phyloP scores from a whole-genome alignment of 1,140 invertebrate genomes.

The Drosophila lowei region DNA sequence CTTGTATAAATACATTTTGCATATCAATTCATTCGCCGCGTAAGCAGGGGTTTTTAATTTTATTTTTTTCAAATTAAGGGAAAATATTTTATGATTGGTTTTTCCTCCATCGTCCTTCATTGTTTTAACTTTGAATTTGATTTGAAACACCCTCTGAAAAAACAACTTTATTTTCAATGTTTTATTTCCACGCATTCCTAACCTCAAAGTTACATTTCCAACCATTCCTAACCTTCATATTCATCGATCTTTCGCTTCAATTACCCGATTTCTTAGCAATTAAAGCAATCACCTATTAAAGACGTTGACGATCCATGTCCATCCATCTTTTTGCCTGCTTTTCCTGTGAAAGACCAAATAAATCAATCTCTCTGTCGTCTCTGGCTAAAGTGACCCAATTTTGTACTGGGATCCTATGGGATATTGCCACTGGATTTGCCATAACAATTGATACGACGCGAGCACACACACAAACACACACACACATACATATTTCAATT shows the following conservation, averaged over 20 bases:
- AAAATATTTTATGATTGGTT: slow-evolving; percentile 30
- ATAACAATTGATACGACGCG: slow-evolving; percentile 33
- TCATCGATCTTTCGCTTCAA: no score
- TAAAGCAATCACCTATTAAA: no score
- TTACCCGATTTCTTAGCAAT: no score
- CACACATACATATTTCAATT: slow-evolving; percentile 36
- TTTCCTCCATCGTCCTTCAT: slow-evolving; percentile 3
- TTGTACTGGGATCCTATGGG: slow-evolving; percentile 7
- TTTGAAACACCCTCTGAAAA: no score
- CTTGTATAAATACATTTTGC: slow-evolving; percentile 11
- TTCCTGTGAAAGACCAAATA: neutral
- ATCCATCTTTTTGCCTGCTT: neutral
- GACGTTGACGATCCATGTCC: no score
- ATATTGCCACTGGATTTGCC: slow-evolving; percentile 18
- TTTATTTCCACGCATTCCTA: no score
- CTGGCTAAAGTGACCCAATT: slow-evolving; percentile 17
- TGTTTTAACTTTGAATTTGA: neutral
- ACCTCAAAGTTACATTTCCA: no score
- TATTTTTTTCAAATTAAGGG: slow-evolving; percentile 9
- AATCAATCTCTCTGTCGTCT: slow-evolving; percentile 6
- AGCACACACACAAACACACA: slow-evolving; percentile 3
- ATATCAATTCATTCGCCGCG: slow-evolving; percentile 48
- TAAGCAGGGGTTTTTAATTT: slow-evolving; percentile 42
- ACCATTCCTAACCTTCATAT: no score
- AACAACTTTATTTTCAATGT: no score